These are phyloP conservation scores for Scaptodrosophila latifasciaeformis DNA, from an alignment of 2,888 invertebrate genomes.

Conservation along the genomic window DNA sequence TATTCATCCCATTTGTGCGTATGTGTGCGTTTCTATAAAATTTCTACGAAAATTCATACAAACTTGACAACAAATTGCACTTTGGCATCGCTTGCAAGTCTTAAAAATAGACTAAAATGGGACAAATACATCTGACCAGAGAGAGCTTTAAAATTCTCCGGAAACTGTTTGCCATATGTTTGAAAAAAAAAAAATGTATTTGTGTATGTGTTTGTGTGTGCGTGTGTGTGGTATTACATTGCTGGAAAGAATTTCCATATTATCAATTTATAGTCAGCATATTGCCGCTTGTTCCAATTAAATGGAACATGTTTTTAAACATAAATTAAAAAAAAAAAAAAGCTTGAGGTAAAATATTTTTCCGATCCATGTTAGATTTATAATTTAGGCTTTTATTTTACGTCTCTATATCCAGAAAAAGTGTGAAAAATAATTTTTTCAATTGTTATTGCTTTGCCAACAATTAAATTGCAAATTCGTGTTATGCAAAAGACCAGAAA, in stretches of 20 bases:
- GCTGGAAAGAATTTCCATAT: too few species aligned
- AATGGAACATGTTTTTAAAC: neutral
- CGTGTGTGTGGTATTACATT: too few species aligned
- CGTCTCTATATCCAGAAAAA: conserved; percentile 14
- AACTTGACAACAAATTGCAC: conserved; percentile 64
- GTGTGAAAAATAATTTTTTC: conserved; percentile 4
- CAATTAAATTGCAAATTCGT: conserved; percentile 51
- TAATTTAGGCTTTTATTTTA: neutral
- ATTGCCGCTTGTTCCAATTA: too few species aligned
- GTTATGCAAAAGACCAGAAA: conserved; percentile 66
- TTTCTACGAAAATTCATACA: conserved; percentile 52
- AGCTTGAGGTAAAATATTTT: too few species aligned
- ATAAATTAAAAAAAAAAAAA: too few species aligned
- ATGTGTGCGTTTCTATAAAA: conserved; percentile 48
- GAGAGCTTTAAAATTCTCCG: neutral
- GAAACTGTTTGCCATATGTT: neutral
- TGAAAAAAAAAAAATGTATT: neutral
- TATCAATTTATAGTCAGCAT: too few species aligned
- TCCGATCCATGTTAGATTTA: too few species aligned
- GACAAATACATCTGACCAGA: neutral
- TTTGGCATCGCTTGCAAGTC: conserved; percentile 34
- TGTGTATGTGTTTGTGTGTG: too few species aligned
- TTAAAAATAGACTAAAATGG: neutral
- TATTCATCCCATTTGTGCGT: neutral
- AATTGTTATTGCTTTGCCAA: conserved; percentile 12